A percentile compares a stretch with the other conserved stretches of the same genome.
Evolutionary conservation across 2,797 vertebrate genomes (phyloP).

Genomic region (Corythornis leucogaster): DNA sequence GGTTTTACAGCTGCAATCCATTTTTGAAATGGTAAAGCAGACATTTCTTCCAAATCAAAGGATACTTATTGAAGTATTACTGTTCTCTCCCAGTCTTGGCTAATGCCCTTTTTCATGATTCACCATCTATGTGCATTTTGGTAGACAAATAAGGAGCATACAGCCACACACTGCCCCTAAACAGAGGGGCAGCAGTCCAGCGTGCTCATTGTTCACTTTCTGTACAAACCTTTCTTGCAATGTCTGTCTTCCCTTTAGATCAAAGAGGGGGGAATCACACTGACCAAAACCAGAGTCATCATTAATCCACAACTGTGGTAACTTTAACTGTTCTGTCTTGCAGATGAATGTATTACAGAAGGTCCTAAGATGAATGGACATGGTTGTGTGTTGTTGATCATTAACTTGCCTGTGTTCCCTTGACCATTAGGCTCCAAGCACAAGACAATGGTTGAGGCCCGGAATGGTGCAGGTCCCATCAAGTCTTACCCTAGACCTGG

Average conservation of each 20-base stretch:
- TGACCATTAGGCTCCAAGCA: conserved; percentile 90
- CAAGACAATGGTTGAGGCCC: conserved; percentile 97
- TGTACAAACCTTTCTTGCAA: neutral
- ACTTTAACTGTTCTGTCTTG: neutral
- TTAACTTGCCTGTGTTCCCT: neutral
- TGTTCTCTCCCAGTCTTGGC: neutral
- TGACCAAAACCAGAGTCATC: neutral
- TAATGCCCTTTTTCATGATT: neutral
- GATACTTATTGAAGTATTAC: neutral
- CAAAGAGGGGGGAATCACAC: accelerated
- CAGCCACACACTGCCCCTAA: neutral
- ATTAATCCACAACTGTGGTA: neutral
- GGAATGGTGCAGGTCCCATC: conserved; percentile 93
- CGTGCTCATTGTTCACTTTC: neutral
- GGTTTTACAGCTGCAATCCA: neutral
- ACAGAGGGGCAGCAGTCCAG: neutral
- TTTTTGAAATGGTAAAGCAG: neutral
- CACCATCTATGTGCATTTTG: neutral
- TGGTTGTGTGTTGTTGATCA: neutral
- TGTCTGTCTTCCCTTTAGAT: neutral
- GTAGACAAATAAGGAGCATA: neutral
- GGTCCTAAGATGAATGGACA: neutral
- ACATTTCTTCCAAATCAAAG: neutral
- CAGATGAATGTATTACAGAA: neutral
- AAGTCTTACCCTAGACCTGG: conserved; percentile 95